phyloP scores from a whole-genome alignment of 2,888 invertebrate genomes.

The Furcula furcula region DNA sequence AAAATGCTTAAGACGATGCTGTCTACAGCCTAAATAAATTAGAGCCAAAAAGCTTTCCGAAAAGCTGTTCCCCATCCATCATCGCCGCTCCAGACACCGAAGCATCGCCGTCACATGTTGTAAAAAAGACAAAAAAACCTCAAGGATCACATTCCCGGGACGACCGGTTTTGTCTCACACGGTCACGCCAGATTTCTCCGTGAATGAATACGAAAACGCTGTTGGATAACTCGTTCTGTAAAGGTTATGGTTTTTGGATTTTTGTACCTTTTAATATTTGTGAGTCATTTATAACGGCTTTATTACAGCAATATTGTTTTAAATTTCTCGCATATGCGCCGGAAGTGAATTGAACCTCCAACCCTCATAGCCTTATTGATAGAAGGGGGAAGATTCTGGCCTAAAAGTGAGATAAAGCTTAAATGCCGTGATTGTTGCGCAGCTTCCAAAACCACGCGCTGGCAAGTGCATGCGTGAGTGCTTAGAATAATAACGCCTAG shows the following conservation, averaged over 20 bases:
- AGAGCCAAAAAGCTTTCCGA: conserved; percentile 16
- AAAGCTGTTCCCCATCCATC: conserved; percentile 24
- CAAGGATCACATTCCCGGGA: conserved; percentile 33
- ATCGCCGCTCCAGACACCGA: conserved; percentile 21
- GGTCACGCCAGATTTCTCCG: conserved; percentile 12
- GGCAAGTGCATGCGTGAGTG: too few relatives aligned
- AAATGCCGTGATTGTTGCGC: too few relatives aligned
- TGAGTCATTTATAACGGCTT: neutral
- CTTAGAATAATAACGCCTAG: too few relatives aligned
- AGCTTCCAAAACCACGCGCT: too few relatives aligned
- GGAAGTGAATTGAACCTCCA: too few relatives aligned
- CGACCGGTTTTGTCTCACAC: conserved; percentile 35
- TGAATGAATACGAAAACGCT: conserved; percentile 32
- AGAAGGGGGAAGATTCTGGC: too few relatives aligned
- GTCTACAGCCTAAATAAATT: conserved; percentile 3
- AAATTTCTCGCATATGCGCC: too few relatives aligned
- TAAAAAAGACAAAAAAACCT: conserved; percentile 11
- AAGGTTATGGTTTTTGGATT: conserved; percentile 22
- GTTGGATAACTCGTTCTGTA: conserved; percentile 18
- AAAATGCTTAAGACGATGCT: neutral
- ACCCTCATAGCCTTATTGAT: too few relatives aligned
- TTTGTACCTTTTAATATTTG: conserved; percentile 7
- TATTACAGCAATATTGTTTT: too few relatives aligned
- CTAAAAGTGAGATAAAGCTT: too few relatives aligned
- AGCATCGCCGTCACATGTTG: conserved; percentile 27